Conservation (phyloP, 2,113 vertebrate genomes). For the human region GRCh38 chr17:2060501-2061000, state of each 20-base stretch:
- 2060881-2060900: background rate
- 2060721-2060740: background rate
- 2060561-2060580: background rate
- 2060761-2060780: slow-evolving; percentile 30
- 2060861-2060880: background rate
- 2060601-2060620: background rate
- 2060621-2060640: background rate
- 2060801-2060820: background rate
- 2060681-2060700: slow-evolving; percentile 24
- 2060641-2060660: background rate
- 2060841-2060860: background rate
- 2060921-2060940: background rate
- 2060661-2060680: slow-evolving; percentile 12
- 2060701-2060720: slow-evolving; percentile 40
- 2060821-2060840: background rate
- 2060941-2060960: background rate
- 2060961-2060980: slow-evolving; percentile 20
- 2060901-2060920: background rate
- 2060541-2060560: slow-evolving; percentile 3
- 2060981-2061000: background rate
- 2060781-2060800: slow-evolving; percentile 24
- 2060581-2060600: background rate
- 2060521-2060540: background rate
- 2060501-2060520: background rate
- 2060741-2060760: slow-evolving; percentile 39